Evolutionary conservation across 1,140 invertebrate genomes (phyloP), one percentile per base, ranked within the genome.

Genomic region (Tetramorium alpestre): DNA sequence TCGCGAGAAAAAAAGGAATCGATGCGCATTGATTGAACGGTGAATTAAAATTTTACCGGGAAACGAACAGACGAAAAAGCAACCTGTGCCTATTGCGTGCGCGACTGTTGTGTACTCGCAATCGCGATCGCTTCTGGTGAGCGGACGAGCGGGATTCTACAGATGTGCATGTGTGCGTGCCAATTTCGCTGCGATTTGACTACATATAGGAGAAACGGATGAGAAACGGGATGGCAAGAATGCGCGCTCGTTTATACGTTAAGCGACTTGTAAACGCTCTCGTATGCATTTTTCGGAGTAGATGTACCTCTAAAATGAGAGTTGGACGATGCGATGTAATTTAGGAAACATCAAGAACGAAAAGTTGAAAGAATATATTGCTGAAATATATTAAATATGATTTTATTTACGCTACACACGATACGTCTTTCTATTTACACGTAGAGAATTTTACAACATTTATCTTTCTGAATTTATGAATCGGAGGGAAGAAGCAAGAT

Each of bases 1-100:
- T 56, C 22, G 44, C 22, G 44, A 33, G 54, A 33, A 60, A 75
- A 51, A 70, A 33, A 60, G 18, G 2, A 60, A 73, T 60, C 22
- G 54, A 25, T n/a, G 16, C 25, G 8, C 25, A 73, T 47, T 84
- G 80, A 84, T 84, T 84, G 54, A 84, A 75, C 8, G 41, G 54
- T n/a, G 51, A 84, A 75, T 84, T 75, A 84, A 84, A 75, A 84
- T 75, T 75, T 75, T 33, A 75, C 54, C 25, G 25, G 38, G 3
- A 73, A 73, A 60, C 41, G 22, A 47, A 73, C 18, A 41, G 16
- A 18, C 25, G 54, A 49, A 82, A 73, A 82, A 82, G 41, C 69
- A 58, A 72, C 41, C 18, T 58, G 80, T 41, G 38, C 25, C 49
- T 38, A 11, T n/a, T 58, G 51, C 67, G 38, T 38, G 16, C 13